Conservation (phyloP, 2,797 vertebrate species). For the Myoxocephalus aenaeus region DNA sequence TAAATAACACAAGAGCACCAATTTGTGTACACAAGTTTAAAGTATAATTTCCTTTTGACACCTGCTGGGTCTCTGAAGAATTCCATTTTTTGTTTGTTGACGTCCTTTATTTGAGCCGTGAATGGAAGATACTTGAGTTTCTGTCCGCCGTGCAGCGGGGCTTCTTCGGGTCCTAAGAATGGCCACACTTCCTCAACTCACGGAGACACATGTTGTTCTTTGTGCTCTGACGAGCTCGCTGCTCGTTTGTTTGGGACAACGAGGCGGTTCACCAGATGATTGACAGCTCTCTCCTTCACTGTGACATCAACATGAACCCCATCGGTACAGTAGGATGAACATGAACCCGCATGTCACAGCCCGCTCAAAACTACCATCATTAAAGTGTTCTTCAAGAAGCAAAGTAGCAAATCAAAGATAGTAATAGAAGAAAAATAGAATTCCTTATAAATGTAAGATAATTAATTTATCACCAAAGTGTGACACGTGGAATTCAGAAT, state of each 20-base stretch:
- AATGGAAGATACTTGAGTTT: not conserved
- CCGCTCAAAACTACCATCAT: conserved; percentile 32
- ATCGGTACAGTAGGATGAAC: conserved; percentile 23
- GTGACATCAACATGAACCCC: conserved; percentile 30
- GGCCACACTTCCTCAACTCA: not conserved
- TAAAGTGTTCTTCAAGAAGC: conserved; percentile 5
- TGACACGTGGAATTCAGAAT: not conserved
- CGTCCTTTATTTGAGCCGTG: not conserved
- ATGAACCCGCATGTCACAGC: conserved; percentile 13
- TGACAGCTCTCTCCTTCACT: conserved; percentile 39
- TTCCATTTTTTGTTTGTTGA: conserved; percentile 9
- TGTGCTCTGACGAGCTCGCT: conserved; percentile 5
- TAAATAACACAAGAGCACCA: not conserved
- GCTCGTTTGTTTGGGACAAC: conserved; percentile 20
- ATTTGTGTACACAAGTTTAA: not conserved
- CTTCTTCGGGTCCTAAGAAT: not conserved
- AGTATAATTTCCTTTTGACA: not conserved
- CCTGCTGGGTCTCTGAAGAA: not conserved
- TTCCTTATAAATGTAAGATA: not conserved
- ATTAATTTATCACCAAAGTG: not conserved
- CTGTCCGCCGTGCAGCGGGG: not conserved
- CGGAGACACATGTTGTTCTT: not conserved
- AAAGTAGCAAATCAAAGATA: conserved; percentile 10
- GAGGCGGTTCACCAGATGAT: conserved; percentile 34
- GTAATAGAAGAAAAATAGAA: not conserved